Percentiles rank a stretch among this genome's conserved stretches.
Conservation (phyloP, 2,888 invertebrate species). For the Drosophila infuscata region DNA sequence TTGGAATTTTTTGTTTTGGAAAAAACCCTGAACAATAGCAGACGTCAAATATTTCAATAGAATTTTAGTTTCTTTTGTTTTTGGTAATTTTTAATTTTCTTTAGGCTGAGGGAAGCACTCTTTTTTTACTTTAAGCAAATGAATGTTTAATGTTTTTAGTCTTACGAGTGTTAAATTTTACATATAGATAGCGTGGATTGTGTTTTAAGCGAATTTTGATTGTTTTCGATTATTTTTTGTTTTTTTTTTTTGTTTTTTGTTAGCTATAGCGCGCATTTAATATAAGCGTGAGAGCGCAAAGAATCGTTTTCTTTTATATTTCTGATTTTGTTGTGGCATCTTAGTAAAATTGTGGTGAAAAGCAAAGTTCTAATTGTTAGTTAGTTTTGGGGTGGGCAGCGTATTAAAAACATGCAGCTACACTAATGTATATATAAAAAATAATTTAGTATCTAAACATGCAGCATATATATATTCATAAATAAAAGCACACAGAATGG, state of each 20-base stretch:
- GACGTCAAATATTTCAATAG: neutral
- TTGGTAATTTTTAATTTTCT: conserved; percentile 43
- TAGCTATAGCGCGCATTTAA: conserved; percentile 52
- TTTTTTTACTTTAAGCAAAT: conserved; percentile 36
- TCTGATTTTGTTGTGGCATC: conserved; percentile 31
- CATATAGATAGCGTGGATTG: conserved; percentile 73
- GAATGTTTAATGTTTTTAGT: conserved; percentile 40
- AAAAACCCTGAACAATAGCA: conserved; percentile 55
- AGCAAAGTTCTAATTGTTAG: conserved; percentile 62
- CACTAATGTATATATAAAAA: conserved; percentile 11
- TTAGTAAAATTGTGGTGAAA: conserved; percentile 57
- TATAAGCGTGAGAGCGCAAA: conserved; percentile 62
- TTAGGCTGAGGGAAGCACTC: conserved; percentile 45
- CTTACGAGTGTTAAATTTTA: conserved; percentile 60
- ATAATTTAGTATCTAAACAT: conserved; percentile 24
- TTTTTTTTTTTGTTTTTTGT: conserved; percentile 25
- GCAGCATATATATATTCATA: conserved; percentile 32
- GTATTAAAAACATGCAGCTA: conserved; percentile 41
- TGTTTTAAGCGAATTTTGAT: conserved; percentile 53
- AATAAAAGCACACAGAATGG: conserved; percentile 54
- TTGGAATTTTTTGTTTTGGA: neutral
- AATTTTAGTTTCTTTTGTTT: conserved; percentile 4
- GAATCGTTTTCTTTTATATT: conserved; percentile 50
- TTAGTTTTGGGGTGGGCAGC: conserved; percentile 31
- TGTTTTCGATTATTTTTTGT: conserved; percentile 7